These are phyloP conservation scores for Myotis lucifugus DNA, from an alignment of 2,113 vertebrate genomes.

Conservation along the genomic window DNA sequence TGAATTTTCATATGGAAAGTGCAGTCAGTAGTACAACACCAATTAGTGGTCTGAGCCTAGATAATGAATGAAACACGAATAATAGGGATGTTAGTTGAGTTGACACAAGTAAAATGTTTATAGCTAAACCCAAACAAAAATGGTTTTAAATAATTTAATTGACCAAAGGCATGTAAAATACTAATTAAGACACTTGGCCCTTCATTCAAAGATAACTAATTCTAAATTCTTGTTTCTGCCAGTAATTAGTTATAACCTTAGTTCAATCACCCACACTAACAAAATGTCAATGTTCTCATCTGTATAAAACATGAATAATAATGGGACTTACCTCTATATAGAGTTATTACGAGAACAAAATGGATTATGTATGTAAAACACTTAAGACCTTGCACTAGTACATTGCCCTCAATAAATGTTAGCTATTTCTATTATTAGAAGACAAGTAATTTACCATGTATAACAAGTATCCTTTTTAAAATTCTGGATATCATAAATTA, in stretches of 20 bases:
- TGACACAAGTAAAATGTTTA: conserved; percentile 32
- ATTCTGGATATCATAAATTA: conserved; percentile 23
- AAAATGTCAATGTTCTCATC: conserved; percentile 31
- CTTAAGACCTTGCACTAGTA: not conserved
- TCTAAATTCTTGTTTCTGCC: conserved; percentile 14
- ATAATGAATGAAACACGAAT: not conserved
- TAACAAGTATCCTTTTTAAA: not conserved
- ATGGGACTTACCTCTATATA: not conserved
- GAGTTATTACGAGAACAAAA: not conserved
- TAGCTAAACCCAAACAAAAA: not conserved
- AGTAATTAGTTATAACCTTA: not conserved
- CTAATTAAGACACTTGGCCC: not conserved
- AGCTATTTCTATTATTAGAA: conserved; percentile 32
- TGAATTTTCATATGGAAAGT: not conserved
- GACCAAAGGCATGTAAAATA: not conserved
- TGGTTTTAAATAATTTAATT: not conserved
- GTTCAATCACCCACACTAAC: not conserved
- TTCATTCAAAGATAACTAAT: not conserved
- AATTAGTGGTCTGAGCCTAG: not conserved
- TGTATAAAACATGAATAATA: conserved; percentile 22
- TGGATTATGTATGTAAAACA: not conserved
- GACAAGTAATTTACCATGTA: conserved; percentile 5
- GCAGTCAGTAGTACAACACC: not conserved
- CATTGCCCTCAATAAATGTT: not conserved
- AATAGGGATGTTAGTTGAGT: not conserved